A percentile compares a stretch with the other conserved stretches of the same genome.
phyloP scores from a whole-genome alignment of 2,113 vertebrate species.

The Monarcha castaneiventris region DNA sequence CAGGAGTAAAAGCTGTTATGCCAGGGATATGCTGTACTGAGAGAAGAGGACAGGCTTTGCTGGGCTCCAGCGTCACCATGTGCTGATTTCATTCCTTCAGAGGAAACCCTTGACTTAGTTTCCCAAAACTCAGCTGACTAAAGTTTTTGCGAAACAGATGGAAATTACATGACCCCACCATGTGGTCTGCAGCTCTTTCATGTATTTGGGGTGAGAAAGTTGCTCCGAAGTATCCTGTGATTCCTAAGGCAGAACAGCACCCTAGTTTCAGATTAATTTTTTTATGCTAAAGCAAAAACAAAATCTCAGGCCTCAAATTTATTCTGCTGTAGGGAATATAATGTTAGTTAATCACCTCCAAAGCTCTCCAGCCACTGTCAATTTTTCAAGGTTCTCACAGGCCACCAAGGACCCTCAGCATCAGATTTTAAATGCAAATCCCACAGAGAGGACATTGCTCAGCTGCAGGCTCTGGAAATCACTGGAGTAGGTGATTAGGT shows the following conservation, averaged over 20 bases:
- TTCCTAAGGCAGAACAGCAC: not conserved
- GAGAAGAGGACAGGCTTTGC: not conserved
- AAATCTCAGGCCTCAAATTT: not conserved
- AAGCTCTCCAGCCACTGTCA: not conserved
- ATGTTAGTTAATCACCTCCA: not conserved
- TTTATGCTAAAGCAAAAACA: not conserved
- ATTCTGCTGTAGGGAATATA: not conserved
- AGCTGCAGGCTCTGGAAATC: not conserved
- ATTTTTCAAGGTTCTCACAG: not conserved
- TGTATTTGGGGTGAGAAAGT: not conserved
- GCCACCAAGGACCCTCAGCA: not conserved
- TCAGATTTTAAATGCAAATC: not conserved
- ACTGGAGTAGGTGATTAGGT: not conserved
- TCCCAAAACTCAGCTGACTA: not conserved
- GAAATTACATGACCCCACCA: not conserved
- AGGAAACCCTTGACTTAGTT: not conserved
- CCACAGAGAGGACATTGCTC: not conserved
- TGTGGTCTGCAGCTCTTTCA: not conserved
- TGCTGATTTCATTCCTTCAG: not conserved
- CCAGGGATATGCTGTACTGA: rapidly evolving
- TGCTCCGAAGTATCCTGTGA: not conserved
- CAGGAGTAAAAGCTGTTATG: not conserved
- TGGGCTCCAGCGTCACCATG: not conserved
- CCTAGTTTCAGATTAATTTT: not conserved
- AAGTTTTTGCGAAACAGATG: not conserved